Percentiles rank a stretch among this genome's conserved stretches.
Conservation (phyloP, 2,888 invertebrate species). For the Phaonia tiefii region DNA sequence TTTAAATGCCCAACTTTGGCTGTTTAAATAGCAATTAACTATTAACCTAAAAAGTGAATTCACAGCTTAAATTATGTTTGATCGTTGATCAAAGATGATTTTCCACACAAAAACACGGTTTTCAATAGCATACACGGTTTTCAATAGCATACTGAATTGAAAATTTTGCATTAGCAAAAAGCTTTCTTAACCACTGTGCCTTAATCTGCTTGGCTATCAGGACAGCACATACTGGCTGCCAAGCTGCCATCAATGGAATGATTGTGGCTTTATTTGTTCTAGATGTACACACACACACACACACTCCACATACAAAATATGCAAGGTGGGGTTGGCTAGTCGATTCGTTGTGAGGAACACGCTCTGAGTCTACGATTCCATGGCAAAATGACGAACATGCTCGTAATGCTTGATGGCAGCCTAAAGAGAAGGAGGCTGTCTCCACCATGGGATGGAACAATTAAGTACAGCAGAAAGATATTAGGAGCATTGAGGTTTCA, state of each 20-base stretch:
- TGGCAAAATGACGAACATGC: constrained; percentile 21
- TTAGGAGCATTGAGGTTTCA: not conserved
- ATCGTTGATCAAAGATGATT: no score
- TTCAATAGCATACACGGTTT: no score
- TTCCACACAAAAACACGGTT: no score
- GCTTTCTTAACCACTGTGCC: not conserved
- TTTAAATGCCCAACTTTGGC: no score
- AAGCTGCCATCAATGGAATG: not conserved
- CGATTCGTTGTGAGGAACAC: not conserved
- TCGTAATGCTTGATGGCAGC: not conserved
- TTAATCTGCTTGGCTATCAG: not conserved
- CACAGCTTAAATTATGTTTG: no score
- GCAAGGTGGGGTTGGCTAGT: not conserved
- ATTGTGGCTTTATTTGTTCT: constrained; percentile 2
- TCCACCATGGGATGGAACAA: no score
- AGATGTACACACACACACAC: not conserved
- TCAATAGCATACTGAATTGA: no score
- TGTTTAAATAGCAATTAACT: no score
- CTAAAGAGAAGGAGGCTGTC: no score
- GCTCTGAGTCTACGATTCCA: constrained; percentile 10
- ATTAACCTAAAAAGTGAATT: no score
- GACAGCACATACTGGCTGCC: not conserved
- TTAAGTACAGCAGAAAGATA: no score
- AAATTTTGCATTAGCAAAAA: no score
- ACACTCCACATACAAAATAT: not conserved